Conservation (phyloP, 2,888 invertebrate genomes). For the Napeogenes sylphis region DNA sequence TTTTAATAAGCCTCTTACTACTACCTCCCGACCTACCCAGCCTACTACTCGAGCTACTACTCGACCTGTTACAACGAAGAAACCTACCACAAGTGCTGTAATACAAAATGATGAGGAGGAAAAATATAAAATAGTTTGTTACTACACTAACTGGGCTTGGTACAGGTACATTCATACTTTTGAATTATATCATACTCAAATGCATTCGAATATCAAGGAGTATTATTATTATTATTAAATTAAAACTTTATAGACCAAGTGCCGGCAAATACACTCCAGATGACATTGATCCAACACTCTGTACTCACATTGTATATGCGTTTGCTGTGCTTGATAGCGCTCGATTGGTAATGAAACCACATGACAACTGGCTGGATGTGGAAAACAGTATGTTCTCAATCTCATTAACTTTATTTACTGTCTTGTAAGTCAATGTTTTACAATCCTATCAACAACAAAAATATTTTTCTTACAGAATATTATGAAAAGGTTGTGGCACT, state of each 20-base stretch:
- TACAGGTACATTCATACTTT: slow-evolving; percentile 72
- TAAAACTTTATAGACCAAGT: slow-evolving; percentile 77
- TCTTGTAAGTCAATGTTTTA: not conserved
- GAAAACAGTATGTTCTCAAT: slow-evolving; percentile 84
- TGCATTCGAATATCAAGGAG: not conserved
- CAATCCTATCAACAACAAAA: not conserved
- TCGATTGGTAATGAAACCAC: slow-evolving; percentile 86
- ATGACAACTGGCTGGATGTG: slow-evolving; percentile 92
- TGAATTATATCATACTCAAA: not conserved
- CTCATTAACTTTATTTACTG: slow-evolving; percentile 1
- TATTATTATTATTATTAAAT: slow-evolving; percentile 3
- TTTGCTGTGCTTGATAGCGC: slow-evolving; percentile 91
- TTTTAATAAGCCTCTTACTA: slow-evolving; percentile 37
- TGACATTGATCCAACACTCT: slow-evolving; percentile 89
- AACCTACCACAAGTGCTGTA: slow-evolving; percentile 32
- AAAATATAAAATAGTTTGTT: slow-evolving; percentile 89
- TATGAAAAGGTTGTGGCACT: slow-evolving; percentile 89
- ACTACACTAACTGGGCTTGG: slow-evolving; percentile 97
- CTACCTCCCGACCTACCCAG: slow-evolving; percentile 38
- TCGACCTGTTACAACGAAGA: slow-evolving; percentile 46
- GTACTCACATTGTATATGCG: slow-evolving; percentile 94
- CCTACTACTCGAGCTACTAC: slow-evolving; percentile 36
- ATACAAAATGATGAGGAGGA: slow-evolving; percentile 46
- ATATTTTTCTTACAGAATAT: slow-evolving; percentile 78
- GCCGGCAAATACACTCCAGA: slow-evolving; percentile 88